Evolutionary conservation across 1,140 invertebrate species (phyloP).

Genomic region (Calliphora vicina): DNA sequence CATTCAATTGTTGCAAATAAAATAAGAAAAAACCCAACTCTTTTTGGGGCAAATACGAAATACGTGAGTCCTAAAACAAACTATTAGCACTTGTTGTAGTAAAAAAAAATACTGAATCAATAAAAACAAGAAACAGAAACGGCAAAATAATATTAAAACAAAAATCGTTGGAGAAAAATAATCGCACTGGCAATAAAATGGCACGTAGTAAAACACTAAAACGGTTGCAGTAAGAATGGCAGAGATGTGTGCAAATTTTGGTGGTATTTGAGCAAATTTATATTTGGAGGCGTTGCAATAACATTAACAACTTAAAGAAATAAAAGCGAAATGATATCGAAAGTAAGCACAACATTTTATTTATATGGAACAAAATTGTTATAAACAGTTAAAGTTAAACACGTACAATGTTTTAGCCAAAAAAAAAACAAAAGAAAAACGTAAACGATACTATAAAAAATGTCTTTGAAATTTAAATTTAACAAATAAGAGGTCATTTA

Average conservation of each 20-base stretch:
- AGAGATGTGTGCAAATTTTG: background rate
- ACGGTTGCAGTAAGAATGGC: background rate
- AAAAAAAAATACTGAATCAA: background rate
- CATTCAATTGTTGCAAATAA: background rate
- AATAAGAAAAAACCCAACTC: background rate
- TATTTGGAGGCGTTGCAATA: too few relatives aligned
- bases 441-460: too few relatives aligned
- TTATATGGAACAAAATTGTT: too few relatives aligned
- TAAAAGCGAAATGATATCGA: too few relatives aligned
- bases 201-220: background rate
- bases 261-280: background rate
- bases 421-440: too few relatives aligned
- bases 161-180: background rate
- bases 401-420: too few relatives aligned
- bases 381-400: too few relatives aligned
- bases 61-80: background rate
- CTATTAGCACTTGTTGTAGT: conserved; percentile 6
- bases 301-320: too few relatives aligned
- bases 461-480: too few relatives aligned
- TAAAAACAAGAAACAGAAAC: background rate
- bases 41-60: background rate
- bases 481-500: too few relatives aligned
- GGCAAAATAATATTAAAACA: background rate
- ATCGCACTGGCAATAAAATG: too few relatives aligned
- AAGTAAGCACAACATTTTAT: too few relatives aligned